Conservation (phyloP, 2,113 vertebrate genomes). For the Phoenicopterus ruber region DNA sequence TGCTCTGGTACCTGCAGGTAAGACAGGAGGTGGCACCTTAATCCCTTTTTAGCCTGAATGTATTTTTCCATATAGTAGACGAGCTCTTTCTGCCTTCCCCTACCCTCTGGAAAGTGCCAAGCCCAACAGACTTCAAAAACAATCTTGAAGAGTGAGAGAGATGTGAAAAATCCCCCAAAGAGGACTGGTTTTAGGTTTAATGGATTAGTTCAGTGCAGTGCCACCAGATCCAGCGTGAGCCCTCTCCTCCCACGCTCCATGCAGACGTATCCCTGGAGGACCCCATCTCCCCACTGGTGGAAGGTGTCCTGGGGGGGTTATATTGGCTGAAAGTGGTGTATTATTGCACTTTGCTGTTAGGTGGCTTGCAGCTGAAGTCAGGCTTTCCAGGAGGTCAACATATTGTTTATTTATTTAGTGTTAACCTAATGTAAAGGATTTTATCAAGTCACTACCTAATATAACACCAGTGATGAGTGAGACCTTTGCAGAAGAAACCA, state of each 20-base stretch:
- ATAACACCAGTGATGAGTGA: neutral
- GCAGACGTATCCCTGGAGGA: neutral
- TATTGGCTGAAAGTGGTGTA: fast-evolving
- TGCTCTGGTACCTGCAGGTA: constrained; percentile 78
- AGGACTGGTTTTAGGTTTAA: neutral
- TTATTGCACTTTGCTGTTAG: neutral
- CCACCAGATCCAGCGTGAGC: neutral
- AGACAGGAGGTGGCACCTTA: neutral
- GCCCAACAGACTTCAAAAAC: neutral
- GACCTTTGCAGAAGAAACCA: neutral
- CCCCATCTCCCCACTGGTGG: neutral
- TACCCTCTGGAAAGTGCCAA: neutral
- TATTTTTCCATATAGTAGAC: neutral
- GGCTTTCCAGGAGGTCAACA: neutral
- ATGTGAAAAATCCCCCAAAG: neutral
- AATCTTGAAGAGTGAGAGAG: neutral
- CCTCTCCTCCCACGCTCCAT: neutral
- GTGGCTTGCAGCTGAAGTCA: neutral
- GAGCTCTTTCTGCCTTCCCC: neutral
- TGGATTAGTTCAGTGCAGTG: neutral
- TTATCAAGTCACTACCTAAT: neutral
- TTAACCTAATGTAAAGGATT: neutral
- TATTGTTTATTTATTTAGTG: neutral
- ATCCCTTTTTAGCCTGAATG: neutral
- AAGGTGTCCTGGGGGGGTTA: neutral